Percentiles rank a stretch among this genome's conserved stretches.
Conservation (phyloP, 2,113 vertebrate genomes). For the Clarias magur region DNA sequence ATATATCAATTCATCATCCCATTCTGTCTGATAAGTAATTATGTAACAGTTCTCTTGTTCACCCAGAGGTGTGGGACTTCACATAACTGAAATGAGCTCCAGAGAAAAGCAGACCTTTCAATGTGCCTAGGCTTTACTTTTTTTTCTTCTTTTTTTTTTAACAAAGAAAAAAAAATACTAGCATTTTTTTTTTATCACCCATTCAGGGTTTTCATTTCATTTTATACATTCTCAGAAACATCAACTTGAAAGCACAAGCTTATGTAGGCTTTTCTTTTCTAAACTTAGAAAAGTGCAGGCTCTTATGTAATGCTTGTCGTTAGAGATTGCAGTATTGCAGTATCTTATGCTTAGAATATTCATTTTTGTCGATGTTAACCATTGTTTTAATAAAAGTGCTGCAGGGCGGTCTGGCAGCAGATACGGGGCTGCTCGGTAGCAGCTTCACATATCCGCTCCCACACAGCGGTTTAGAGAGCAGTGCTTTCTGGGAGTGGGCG, state of each 20-base stretch:
- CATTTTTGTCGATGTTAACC: conserved; percentile 10
- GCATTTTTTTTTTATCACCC: neutral
- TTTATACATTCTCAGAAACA: conserved; percentile 4
- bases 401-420: conserved; percentile 34
- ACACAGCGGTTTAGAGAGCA: conserved; percentile 43
- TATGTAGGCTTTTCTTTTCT: conserved; percentile 19
- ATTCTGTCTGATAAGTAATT: conserved; percentile 49
- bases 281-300: conserved; percentile 27
- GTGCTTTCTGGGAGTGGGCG: conserved; percentile 41
- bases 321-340: neutral
- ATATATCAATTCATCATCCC: conserved; percentile 45
- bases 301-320: conserved; percentile 24
- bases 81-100: conserved; percentile 19
- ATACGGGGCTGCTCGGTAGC: conserved; percentile 27
- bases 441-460: conserved; percentile 40
- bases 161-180: neutral
- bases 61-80: conserved; percentile 33
- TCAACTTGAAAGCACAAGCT: conserved; percentile 11
- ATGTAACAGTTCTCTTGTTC: conserved; percentile 50
- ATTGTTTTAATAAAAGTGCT: conserved; percentile 41
- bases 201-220: conserved; percentile 12
- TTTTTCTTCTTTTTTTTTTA: neutral
- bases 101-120: neutral
- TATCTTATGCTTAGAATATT: neutral
- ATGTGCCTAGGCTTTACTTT: neutral